Evolutionary conservation across 2,888 invertebrate species (phyloP), one percentile per base, ranked within the genome.

Genomic region (Cryptocheilus praepositus): DNA sequence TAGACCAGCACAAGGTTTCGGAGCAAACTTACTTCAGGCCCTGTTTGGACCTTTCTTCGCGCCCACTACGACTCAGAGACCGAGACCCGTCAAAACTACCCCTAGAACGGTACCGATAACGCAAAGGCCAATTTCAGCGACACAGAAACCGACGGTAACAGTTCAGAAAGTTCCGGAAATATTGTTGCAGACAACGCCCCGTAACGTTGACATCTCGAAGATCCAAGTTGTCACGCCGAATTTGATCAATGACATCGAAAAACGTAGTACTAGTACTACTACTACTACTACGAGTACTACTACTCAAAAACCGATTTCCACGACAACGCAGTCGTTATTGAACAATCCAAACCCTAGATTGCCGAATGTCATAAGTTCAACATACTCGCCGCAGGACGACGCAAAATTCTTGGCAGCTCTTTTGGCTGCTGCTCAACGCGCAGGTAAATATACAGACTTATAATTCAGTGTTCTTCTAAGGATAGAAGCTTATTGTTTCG

Each of bases 361-460:
- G 22, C 56, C 69, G 0, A 64, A 78, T 0, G 64, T 67, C 0
- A 63, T 62, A 4, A 78, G 74, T 21, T 75, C 85, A 3, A 86
- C 85, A 0, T 85, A 71, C 58, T 86, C 86, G 0, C 83, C 86
- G 0, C 83, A 86, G 43, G 87, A 88, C 0, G 88, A 88, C 28
- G 85, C 86, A 0, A 85, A 84, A 59, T 87, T 88, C 67, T 68
- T 88, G 59, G 71, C 81, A 0, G 81, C 86, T 0, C 71, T 88
- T 0, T 61, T 88, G 36, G 79, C 79, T 15, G 81, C 82, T 18
- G 74, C 79, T 16, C 79, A 80, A 62, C 64, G 64, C 60, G 57
- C 54, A 28, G 77, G 85, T 80, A 72, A 76, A 46, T 52, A 3
- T 5, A 61, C 36, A 18, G 15, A 25, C 28, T 1, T 22, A 5